A percentile compares a stretch with the other conserved stretches of the same genome.
Evolutionary conservation across 1,140 invertebrate species (phyloP).

Genomic region (Pachyrhynchus sulphureomaculatus): DNA sequence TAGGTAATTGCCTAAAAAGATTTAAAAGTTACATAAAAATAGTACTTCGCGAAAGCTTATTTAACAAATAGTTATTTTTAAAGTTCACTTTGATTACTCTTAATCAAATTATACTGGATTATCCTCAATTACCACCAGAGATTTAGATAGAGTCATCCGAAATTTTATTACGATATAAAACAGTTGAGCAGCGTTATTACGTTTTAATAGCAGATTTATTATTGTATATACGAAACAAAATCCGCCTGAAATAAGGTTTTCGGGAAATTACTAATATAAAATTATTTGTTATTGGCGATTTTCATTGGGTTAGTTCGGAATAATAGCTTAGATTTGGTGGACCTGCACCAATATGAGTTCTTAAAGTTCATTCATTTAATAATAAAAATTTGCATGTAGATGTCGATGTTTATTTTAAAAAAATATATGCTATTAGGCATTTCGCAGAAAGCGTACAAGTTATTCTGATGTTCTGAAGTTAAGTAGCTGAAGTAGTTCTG

Average conservation of each 20-base stretch:
- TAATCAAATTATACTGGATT: constrained; percentile 23
- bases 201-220: constrained; percentile 23
- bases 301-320: constrained; percentile 4
- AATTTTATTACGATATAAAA: constrained; percentile 21
- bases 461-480: no score
- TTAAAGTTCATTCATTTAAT: no score
- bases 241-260: constrained; percentile 19
- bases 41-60: no score
- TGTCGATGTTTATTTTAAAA: no score
- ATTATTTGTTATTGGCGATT: constrained; percentile 9
- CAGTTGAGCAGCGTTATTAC: constrained; percentile 24
- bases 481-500: no score
- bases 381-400: no score
- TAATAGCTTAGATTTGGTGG: background rate
- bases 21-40: no score
- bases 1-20: no score
- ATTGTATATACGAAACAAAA: constrained; percentile 21
- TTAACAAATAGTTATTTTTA: no score
- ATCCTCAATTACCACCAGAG: constrained; percentile 24
- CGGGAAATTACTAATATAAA: constrained; percentile 17
- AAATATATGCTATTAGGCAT: no score
- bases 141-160: constrained; percentile 24
- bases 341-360: background rate
- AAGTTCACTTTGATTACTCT: constrained; percentile 11
- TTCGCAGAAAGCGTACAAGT: no score